Conservation (phyloP, 2,888 invertebrate genomes). For the Sphaeridia pumilis region DNA sequence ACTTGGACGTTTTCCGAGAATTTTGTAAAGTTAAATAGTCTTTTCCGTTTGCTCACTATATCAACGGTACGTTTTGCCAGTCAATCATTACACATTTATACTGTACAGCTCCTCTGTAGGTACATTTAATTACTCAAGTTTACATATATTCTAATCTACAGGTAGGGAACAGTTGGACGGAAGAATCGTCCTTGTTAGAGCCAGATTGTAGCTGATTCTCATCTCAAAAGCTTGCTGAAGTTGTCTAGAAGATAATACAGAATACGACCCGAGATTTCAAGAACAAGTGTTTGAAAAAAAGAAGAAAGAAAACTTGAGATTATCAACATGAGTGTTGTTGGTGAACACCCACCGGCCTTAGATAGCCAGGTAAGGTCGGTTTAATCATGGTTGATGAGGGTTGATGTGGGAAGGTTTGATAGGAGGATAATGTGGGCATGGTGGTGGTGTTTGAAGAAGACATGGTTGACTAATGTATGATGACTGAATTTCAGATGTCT, state of each 20-base stretch:
- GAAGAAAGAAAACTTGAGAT: neutral
- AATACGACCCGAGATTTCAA: neutral
- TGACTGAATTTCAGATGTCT: neutral
- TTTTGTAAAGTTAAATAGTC: too few species aligned
- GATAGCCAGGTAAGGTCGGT: neutral
- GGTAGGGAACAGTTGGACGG: too few species aligned
- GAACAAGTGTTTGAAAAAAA: neutral
- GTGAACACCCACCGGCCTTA: conserved; percentile 1
- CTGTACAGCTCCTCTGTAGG: too few species aligned
- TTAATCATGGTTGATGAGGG: neutral
- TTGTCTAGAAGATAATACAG: neutral
- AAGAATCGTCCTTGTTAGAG: too few species aligned
- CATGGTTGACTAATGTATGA: neutral
- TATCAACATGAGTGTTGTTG: conserved; percentile 5
- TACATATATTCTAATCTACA: too few species aligned
- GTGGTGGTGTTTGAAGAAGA: neutral
- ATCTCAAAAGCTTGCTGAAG: too few species aligned
- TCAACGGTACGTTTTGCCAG: too few species aligned
- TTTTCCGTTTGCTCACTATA: too few species aligned
- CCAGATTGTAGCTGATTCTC: too few species aligned
- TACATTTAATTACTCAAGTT: too few species aligned
- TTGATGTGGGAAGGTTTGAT: neutral
- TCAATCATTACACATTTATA: too few species aligned
- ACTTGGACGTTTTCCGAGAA: too few species aligned
- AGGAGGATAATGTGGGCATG: neutral